Evolutionary conservation across 92 coral and sea anemone genomes (phyloP).

Genomic region (Epizoanthus stellaris): DNA sequence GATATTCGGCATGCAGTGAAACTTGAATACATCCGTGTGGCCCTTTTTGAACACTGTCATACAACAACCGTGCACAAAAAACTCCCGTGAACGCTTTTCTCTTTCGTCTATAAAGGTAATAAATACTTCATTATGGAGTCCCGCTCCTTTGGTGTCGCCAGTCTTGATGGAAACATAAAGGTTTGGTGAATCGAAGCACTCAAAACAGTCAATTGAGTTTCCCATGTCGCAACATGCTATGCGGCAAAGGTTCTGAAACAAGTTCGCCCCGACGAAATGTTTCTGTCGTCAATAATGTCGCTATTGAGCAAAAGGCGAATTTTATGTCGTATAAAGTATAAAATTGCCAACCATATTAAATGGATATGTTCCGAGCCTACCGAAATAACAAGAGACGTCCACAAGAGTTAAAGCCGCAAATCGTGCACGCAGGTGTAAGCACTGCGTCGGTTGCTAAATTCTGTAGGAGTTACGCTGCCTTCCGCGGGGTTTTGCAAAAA

Average conservation of each 20-base stretch:
- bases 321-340: not conserved
- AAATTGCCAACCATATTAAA: not conserved
- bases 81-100: conserved; percentile 79
- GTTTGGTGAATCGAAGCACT: conserved; percentile 79
- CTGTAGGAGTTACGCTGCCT: no score
- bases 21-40: conserved; percentile 88
- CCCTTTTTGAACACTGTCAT: conserved; percentile 96
- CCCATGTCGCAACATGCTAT: conserved; percentile 74
- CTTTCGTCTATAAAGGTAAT: conserved; percentile 80
- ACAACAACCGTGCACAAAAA: conserved; percentile 87
- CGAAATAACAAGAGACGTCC: not conserved
- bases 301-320: not conserved
- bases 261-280: not conserved
- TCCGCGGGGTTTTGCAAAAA: no score
- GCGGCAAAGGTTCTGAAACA: not conserved
- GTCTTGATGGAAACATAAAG: conserved; percentile 84
- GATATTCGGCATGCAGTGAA: conserved; percentile 58
- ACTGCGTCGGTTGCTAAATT: no score
- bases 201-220: conserved; percentile 80
- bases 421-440: not conserved
- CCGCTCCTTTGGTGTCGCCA: conserved; percentile 92
- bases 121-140: conserved; percentile 86
- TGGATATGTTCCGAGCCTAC: not conserved
- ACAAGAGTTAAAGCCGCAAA: not conserved
- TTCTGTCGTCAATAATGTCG: not conserved